Conservation (phyloP, 2,113 vertebrate species). For the Eira barbara region DNA sequence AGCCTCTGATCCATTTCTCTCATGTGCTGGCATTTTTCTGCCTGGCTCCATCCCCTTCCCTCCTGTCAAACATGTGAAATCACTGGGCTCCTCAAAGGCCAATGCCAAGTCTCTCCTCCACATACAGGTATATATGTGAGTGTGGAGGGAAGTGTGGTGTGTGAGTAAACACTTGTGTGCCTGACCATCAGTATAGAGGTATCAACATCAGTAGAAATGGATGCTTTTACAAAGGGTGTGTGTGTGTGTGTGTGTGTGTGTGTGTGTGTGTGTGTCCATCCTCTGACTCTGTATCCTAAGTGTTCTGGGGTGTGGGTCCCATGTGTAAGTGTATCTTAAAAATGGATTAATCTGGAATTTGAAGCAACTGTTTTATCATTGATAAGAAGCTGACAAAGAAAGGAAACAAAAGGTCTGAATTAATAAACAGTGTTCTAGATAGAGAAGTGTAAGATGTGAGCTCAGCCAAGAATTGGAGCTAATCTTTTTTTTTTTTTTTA, state of each 20-base stretch:
- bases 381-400: conserved; percentile 53
- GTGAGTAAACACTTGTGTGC: too few species aligned
- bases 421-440: conserved; percentile 14
- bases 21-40: conserved; percentile 43
- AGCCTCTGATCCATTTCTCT: not conserved
- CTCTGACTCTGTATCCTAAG: not conserved
- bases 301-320: not conserved
- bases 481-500: conserved; percentile 31
- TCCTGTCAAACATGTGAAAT: conserved; percentile 6
- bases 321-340: not conserved
- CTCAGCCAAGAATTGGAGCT: conserved; percentile 46
- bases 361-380: conserved; percentile 45
- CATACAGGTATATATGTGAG: not conserved
- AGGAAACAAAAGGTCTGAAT: conserved; percentile 46
- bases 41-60: not conserved
- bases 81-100: conserved; percentile 7
- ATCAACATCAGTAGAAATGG: not conserved
- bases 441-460: conserved; percentile 26
- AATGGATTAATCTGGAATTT: conserved; percentile 37
- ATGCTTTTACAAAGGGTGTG: not conserved
- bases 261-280: not conserved
- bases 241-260: not conserved
- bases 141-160: too few species aligned
- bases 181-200: not conserved
- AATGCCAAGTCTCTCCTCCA: not conserved